These are phyloP conservation scores for Lordiphosa collinella DNA, from an alignment of 1,140 invertebrate species.

Conservation along the genomic window DNA sequence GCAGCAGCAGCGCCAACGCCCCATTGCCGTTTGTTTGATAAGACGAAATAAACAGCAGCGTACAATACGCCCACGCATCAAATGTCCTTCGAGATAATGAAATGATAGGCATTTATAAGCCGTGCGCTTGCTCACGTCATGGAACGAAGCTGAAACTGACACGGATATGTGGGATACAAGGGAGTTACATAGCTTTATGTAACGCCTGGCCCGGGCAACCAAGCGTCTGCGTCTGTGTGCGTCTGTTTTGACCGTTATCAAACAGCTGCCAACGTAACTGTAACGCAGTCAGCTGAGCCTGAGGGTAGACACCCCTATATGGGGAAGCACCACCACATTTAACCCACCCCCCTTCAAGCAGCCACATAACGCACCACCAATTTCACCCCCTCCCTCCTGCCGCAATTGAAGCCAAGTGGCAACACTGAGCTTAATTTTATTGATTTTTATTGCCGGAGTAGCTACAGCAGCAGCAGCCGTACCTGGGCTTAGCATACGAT, in stretches of 20 bases:
- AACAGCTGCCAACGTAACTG: conserved; percentile 52
- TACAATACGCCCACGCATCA: conserved; percentile 30
- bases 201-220: conserved; percentile 36
- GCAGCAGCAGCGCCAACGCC: conserved; percentile 28
- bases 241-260: conserved; percentile 50
- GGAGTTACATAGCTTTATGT: conserved; percentile 50
- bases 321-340: conserved; percentile 3
- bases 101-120: conserved; percentile 46
- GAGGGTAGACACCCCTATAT: conserved; percentile 31
- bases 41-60: conserved; percentile 20
- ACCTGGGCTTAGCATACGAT: conserved; percentile 25
- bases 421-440: conserved; percentile 65
- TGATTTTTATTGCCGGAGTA: conserved; percentile 42
- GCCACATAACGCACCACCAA: conserved; percentile 18
- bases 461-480: conserved; percentile 6
- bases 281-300: conserved; percentile 52
- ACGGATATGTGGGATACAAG: conserved; percentile 22
- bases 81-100: conserved; percentile 65
- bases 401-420: conserved; percentile 44
- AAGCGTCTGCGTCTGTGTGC: conserved; percentile 26
- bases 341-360: conserved; percentile 13
- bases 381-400: conserved; percentile 7
- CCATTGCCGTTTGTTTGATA: conserved; percentile 25
- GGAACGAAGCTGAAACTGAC: conserved; percentile 20
- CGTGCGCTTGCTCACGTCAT: conserved; percentile 28